phyloP scores from a whole-genome alignment of 1,140 invertebrate species.

The Drosophila lowei region DNA sequence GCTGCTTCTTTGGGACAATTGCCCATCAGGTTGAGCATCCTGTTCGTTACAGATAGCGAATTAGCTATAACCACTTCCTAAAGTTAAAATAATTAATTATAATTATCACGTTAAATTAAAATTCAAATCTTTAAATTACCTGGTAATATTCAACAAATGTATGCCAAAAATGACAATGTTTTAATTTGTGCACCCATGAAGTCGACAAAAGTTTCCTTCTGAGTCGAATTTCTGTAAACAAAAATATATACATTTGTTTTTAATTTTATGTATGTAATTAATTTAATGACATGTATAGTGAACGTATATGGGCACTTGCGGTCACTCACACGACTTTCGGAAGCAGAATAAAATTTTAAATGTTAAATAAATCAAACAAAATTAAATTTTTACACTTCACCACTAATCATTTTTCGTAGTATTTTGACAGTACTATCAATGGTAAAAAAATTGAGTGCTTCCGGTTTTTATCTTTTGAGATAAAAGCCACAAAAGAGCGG shows the following conservation, averaged over 20 bases:
- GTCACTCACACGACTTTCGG: too few relatives aligned
- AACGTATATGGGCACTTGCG: too few relatives aligned
- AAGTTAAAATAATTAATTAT: conserved; percentile 9
- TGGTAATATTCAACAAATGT: conserved; percentile 97
- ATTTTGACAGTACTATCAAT: too few relatives aligned
- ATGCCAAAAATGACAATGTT: conserved; percentile 97
- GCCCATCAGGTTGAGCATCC: conserved; percentile 94
- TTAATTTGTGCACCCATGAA: conserved; percentile 99
- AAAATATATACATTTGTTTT: background rate
- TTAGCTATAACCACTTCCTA: conserved; percentile 92
- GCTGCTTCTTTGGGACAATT: conserved; percentile 98
- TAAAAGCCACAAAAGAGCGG: too few relatives aligned
- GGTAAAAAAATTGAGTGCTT: too few relatives aligned
- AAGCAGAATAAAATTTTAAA: too few relatives aligned
- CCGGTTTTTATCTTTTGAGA: too few relatives aligned
- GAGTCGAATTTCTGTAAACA: conserved; percentile 87
- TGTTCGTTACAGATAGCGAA: conserved; percentile 93
- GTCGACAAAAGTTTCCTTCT: conserved; percentile 98
- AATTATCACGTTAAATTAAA: background rate
- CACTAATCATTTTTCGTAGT: too few relatives aligned
- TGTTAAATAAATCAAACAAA: too few relatives aligned
- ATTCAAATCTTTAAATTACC: conserved; percentile 45
- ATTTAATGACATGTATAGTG: background rate
- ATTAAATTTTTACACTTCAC: too few relatives aligned
- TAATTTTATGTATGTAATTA: background rate